Conservation (phyloP, 2,113 vertebrate genomes). For the Psophia crepitans region DNA sequence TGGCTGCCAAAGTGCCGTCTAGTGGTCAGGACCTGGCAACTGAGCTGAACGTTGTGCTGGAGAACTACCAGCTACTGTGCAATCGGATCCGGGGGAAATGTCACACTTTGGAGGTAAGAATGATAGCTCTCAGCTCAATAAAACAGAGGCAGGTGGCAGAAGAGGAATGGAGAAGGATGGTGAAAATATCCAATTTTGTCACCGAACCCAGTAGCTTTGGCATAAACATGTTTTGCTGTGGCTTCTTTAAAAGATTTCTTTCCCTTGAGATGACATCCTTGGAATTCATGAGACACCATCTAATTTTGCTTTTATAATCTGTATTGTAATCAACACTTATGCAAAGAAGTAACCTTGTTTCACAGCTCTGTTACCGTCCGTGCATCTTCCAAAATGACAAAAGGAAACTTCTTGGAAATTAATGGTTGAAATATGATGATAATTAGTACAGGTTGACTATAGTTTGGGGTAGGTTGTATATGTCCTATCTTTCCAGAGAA, state of each 20-base stretch:
- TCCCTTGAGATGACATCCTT: not conserved
- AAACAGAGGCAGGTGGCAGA: not conserved
- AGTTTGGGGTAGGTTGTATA: not conserved
- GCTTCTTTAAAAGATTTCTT: not conserved
- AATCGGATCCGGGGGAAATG: constrained; percentile 95
- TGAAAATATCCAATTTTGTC: not conserved
- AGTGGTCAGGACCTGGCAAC: constrained; percentile 83
- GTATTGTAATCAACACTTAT: not conserved
- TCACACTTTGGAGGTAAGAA: constrained; percentile 90
- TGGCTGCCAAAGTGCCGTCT: constrained; percentile 81
- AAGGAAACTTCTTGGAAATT: not conserved
- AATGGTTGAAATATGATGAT: not conserved
- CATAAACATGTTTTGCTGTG: not conserved
- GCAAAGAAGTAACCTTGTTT: not conserved
- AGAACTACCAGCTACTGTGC: constrained; percentile 93
- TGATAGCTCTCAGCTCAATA: not conserved
- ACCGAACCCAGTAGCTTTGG: not conserved
- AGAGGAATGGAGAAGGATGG: not conserved
- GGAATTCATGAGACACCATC: not conserved
- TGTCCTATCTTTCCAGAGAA: not conserved
- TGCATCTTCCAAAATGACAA: not conserved
- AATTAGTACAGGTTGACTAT: not conserved
- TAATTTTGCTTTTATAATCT: not conserved
- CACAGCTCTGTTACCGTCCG: rapidly evolving
- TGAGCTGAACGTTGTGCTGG: constrained; percentile 83